Base-by-base conservation (phyloP, 1,140 invertebrate species). In the Hesperophylax magnus region DNA sequence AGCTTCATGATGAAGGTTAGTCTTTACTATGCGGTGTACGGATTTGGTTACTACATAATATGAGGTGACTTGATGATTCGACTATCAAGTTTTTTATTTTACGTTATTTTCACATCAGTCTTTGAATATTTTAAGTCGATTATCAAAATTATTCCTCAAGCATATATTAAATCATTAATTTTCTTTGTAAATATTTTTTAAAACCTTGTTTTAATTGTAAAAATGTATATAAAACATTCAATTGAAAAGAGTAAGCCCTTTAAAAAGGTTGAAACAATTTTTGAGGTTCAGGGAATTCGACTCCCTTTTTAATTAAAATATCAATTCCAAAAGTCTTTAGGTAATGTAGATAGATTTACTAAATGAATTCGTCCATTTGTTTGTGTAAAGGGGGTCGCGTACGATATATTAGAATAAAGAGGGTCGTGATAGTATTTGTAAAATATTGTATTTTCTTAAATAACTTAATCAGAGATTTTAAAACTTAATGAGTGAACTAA, bases 301-400 rank as follows among this genome's bases (percentile, higher is more conserved):
- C 24, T 67, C 63, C 63, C 27, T n/a, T 67, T 67, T 67, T 18
- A 72, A 53, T 20, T 11, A 22, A 67, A 72, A 53, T 52, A 52
- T 53, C 34, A 53, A 52, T 72, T 72, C 39, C 31, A 47, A 47
- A 52, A 72, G n/a, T 72, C 52, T 72, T 72, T 72, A 72, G 69
- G 47, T 52, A 72, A 47, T 20, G 69, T 72, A 72, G 69, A 52
- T 72, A 72, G 69, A 72, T 53, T 20, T 72, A 72, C 22, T 18
- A 72, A 72, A 72, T 72, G 69, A 72, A 72, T 72, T 52, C 69
- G 69, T 72, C 69, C 69, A 72, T 20, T 72, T 72, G 47, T 52
- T 72, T 72, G n/a, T 72, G 39, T 72, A 72, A 72, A 72, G 47
- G 20, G 18, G n/a, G 52, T 22, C 47, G 69, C 47, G 67, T 65